Conservation (phyloP, 1,140 invertebrate genomes). For the Lepidurus arcticus region DNA sequence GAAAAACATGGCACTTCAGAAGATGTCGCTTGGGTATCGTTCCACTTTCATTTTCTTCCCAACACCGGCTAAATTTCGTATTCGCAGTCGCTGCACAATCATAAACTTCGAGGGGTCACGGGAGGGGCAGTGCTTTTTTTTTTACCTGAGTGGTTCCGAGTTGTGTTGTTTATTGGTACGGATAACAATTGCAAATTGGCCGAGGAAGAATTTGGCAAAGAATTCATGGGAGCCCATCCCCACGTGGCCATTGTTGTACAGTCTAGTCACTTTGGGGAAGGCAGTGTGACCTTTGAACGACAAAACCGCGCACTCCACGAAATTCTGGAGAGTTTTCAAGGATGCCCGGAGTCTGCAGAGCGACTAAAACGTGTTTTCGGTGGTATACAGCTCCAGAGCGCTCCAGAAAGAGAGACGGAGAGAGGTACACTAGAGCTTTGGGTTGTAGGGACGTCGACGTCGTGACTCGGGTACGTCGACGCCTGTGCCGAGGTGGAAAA, state of each 20-base stretch:
- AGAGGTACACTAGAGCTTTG: neutral
- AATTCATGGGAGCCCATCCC: neutral
- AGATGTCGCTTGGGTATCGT: constrained; percentile 5
- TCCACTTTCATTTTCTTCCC: neutral
- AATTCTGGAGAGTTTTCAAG: neutral
- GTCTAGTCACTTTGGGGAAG: neutral
- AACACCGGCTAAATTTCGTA: neutral
- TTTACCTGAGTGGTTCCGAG: constrained; percentile 8
- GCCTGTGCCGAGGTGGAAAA: neutral
- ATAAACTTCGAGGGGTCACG: neutral
- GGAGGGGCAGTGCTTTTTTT: neutral
- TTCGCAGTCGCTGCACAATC: neutral
- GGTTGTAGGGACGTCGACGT: neutral
- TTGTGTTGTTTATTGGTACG: neutral
- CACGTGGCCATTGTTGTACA: neutral
- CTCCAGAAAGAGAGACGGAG: too few species aligned
- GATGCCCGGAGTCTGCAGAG: neutral
- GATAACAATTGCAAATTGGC: neutral
- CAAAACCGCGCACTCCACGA: constrained; percentile 1
- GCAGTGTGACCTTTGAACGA: constrained; percentile 8
- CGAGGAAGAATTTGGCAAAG: constrained; percentile 9
- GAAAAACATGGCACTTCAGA: neutral
- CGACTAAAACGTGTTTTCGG: neutral
- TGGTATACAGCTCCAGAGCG: too few species aligned
- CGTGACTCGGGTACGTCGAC: neutral